A percentile compares a stretch with the other conserved stretches of the same genome.
Evolutionary conservation across 2,797 vertebrate species (phyloP).

Genomic region (Lerista edwardsae): DNA sequence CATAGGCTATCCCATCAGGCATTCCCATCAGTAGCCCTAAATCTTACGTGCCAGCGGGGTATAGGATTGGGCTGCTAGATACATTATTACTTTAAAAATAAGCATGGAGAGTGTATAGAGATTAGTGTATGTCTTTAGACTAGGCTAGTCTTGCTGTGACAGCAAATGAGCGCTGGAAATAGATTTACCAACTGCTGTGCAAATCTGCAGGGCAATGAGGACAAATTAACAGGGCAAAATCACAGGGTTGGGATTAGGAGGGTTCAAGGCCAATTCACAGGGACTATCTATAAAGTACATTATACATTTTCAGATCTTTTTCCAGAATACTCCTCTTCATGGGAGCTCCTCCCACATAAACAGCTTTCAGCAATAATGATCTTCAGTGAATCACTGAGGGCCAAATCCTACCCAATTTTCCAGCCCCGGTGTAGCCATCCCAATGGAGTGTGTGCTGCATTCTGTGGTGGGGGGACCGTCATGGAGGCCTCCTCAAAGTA

Average conservation of each 20-base stretch:
- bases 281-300: background rate
- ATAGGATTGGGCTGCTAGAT: background rate
- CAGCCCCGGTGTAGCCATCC: no score
- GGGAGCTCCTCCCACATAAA: background rate
- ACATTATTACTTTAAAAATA: background rate
- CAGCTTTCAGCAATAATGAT: background rate
- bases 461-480: no score
- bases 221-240: slow-evolving; percentile 1
- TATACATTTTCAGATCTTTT: background rate
- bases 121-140: background rate
- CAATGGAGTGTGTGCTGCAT: no score
- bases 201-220: slow-evolving; percentile 2
- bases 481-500: no score
- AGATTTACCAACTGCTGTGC: slow-evolving; percentile 8
- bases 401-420: no score
- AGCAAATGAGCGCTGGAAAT: slow-evolving; percentile 5
- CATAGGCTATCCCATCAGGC: no score
- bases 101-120: background rate
- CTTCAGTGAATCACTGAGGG: no score
- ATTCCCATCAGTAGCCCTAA: no score
- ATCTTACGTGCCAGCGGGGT: no score
- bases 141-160: background rate
- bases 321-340: background rate
- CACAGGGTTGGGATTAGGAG: background rate
- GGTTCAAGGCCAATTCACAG: background rate